A percentile compares a stretch with the other conserved stretches of the same genome.
These are phyloP conservation scores for Bothrops jararaca DNA, from an alignment of 2,113 vertebrate species.

Conservation along the genomic window DNA sequence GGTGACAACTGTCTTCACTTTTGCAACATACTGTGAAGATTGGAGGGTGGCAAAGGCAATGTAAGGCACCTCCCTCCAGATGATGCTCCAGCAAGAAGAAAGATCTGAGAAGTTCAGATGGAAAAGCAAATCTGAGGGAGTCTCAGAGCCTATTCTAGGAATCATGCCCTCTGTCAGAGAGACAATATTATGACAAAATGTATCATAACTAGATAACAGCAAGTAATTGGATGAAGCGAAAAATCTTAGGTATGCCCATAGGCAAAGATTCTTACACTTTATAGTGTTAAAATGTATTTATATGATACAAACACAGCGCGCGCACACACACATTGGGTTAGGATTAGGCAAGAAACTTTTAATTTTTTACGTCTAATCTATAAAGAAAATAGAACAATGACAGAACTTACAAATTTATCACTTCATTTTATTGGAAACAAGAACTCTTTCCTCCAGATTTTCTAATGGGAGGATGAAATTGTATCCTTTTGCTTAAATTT, in stretches of 20 bases:
- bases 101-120: background rate
- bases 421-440: background rate
- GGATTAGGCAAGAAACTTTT: background rate
- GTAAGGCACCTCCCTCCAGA: background rate
- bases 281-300: background rate
- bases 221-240: background rate
- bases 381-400: background rate
- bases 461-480: no score
- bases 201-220: background rate
- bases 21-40: background rate
- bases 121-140: background rate
- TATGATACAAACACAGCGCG: no score
- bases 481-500: no score
- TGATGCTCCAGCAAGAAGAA: background rate
- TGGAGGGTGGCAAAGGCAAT: background rate
- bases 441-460: background rate
- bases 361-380: background rate
- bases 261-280: background rate
- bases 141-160: background rate
- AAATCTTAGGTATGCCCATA: background rate
- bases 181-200: background rate
- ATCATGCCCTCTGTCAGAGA: background rate
- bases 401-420: background rate
- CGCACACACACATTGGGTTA: background rate
- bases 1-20: background rate